A percentile compares a stretch with the other conserved stretches of the same genome.
Conservation (phyloP, 2,113 vertebrate genomes). For the Anas platyrhynchos region DNA sequence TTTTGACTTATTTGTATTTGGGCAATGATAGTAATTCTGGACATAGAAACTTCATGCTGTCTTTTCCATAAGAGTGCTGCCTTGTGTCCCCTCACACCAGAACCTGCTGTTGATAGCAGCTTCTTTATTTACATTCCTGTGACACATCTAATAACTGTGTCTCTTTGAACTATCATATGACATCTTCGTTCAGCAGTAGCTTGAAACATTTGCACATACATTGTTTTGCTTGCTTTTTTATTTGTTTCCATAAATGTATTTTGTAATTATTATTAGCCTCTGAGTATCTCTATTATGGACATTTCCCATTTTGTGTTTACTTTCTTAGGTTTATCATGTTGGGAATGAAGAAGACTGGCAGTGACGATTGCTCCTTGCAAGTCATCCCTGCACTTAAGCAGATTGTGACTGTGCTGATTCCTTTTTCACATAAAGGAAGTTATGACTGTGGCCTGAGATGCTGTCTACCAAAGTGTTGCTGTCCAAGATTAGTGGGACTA, state of each 20-base stretch:
- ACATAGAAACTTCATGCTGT: not conserved
- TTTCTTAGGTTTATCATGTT: not conserved
- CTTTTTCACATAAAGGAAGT: not conserved
- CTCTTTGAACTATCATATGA: not conserved
- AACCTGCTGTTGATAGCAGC: not conserved
- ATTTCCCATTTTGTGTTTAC: not conserved
- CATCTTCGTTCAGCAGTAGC: not conserved
- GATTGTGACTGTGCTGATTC: not conserved
- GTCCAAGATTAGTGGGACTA: not conserved
- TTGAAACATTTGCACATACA: not conserved
- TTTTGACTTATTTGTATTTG: not conserved
- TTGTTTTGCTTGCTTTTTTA: not conserved
- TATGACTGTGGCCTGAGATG: not conserved
- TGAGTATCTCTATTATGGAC: not conserved
- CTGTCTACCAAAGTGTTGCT: not conserved
- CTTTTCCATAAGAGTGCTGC: not conserved
- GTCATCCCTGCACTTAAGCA: not conserved
- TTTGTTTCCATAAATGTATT: not conserved
- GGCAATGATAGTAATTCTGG: not conserved
- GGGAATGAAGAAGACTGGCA: not conserved
- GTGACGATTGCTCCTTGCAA: not conserved
- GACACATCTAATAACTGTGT: not conserved
- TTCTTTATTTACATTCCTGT: not conserved
- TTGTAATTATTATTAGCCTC: not conserved
- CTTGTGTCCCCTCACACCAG: not conserved